Conservation (phyloP, 2,888 invertebrate species). For the Phania funesta region DNA sequence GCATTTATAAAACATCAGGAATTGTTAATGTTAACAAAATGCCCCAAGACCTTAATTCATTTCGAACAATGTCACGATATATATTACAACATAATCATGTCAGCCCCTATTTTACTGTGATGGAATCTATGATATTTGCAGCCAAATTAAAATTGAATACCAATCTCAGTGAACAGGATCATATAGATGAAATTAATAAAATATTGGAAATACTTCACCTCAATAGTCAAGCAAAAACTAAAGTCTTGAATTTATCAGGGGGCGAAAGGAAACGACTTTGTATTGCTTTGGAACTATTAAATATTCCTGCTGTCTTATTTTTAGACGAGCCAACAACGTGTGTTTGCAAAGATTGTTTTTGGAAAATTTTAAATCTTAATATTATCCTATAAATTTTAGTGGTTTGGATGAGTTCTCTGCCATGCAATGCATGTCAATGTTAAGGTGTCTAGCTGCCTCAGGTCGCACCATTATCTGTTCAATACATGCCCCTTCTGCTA, state of each 20-base stretch:
- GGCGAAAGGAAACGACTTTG: conserved; percentile 95
- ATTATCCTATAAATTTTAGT: conserved; percentile 80
- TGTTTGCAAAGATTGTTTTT: conserved; percentile 71
- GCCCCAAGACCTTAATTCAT: conserved; percentile 87
- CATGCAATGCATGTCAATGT: conserved; percentile 90
- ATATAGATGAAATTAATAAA: conserved; percentile 88
- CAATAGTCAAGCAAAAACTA: conserved; percentile 86
- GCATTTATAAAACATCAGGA: conserved; percentile 85
- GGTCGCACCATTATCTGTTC: conserved; percentile 96
- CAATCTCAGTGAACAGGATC: conserved; percentile 83
- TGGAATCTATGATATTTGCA: conserved; percentile 93
- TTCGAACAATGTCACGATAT: conserved; percentile 94
- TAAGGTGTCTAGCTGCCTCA: conserved; percentile 89
- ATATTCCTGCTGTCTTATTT: conserved; percentile 97
- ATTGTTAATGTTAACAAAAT: conserved; percentile 90
- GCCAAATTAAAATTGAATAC: conserved; percentile 93
- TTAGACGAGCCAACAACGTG: conserved; percentile 98
- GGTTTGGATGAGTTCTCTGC: conserved; percentile 96
- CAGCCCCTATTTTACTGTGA: conserved; percentile 92
- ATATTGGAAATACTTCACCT: conserved; percentile 91
- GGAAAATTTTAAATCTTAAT: background rate
- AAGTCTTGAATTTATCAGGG: conserved; percentile 89
- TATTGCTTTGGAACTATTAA: conserved; percentile 93
- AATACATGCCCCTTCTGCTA: conserved; percentile 96
- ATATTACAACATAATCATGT: conserved; percentile 96